These are phyloP conservation scores for Platorchestia sp. DNA, from an alignment of 1,140 invertebrate species.

Conservation along the genomic window DNA sequence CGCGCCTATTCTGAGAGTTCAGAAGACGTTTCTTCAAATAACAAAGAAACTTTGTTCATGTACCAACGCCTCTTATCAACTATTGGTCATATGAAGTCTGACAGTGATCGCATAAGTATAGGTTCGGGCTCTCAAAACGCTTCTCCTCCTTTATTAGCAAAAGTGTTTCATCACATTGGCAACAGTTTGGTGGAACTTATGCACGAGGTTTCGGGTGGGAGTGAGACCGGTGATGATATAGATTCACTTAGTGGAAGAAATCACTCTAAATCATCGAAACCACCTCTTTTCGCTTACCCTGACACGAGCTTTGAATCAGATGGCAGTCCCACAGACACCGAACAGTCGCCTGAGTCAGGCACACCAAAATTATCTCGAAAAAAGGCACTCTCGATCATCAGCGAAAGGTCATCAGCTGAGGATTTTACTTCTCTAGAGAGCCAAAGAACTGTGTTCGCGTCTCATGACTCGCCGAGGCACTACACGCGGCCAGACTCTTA, in stretches of 20 bases:
- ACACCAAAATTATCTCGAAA: slow-evolving; percentile 63
- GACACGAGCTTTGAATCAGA: slow-evolving; percentile 68
- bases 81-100: slow-evolving; percentile 65
- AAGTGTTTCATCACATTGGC: slow-evolving; percentile 93
- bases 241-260: slow-evolving; percentile 65
- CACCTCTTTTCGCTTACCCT: slow-evolving; percentile 35
- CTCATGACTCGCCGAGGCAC: slow-evolving; percentile 66
- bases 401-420: slow-evolving; percentile 65
- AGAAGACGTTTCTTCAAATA: slow-evolving; percentile 70
- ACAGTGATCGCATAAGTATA: slow-evolving; percentile 66
- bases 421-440: slow-evolving; percentile 67
- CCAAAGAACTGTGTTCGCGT: slow-evolving; percentile 66
- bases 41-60: slow-evolving; percentile 81
- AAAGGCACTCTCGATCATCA: slow-evolving; percentile 65
- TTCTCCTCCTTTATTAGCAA: slow-evolving; percentile 88
- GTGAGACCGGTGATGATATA: slow-evolving; percentile 65
- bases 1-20: slow-evolving; percentile 71
- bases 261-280: slow-evolving; percentile 38
- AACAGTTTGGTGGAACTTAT: slow-evolving; percentile 89
- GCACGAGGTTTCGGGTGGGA: slow-evolving; percentile 88
- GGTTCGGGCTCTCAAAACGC: slow-evolving; percentile 64
- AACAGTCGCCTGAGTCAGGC: slow-evolving; percentile 69
- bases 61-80: slow-evolving; percentile 79
- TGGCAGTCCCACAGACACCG: slow-evolving; percentile 70
- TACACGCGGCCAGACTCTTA: slow-evolving; percentile 59